Percentiles rank a stretch among this genome's conserved stretches.
Conservation (phyloP, 2,797 vertebrate species). For the Sibirionetta formosa region DNA sequence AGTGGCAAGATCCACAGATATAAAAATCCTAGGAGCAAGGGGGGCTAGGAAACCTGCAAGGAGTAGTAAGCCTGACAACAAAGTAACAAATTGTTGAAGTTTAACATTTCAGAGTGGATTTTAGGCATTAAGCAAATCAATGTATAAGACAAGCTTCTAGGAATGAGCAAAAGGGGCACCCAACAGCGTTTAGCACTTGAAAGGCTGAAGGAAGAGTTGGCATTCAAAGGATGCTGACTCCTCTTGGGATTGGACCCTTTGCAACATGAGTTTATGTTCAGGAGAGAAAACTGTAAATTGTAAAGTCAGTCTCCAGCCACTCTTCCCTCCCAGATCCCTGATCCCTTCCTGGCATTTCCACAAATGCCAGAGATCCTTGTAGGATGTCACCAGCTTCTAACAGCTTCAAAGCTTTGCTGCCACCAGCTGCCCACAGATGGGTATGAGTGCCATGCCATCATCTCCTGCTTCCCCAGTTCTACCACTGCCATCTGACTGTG, state of each 20-base stretch:
- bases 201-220: neutral
- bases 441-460: neutral
- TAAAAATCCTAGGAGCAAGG: neutral
- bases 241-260: neutral
- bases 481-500: neutral
- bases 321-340: neutral
- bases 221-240: neutral
- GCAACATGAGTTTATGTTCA: neutral
- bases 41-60: neutral
- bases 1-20: neutral
- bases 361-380: neutral
- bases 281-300: neutral
- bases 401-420: neutral
- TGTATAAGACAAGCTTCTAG: neutral
- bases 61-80: neutral
- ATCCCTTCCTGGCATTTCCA: neutral
- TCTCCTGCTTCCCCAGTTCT: neutral
- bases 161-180: neutral
- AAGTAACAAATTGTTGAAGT: rapidly evolving
- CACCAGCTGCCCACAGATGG: neutral
- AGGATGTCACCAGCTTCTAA: neutral
- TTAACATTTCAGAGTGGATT: neutral
- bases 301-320: neutral
- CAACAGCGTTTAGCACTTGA: neutral
- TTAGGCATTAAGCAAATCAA: neutral